Evolutionary conservation across 2,113 vertebrate genomes (phyloP).

Genomic region (Hystrix cristata): DNA sequence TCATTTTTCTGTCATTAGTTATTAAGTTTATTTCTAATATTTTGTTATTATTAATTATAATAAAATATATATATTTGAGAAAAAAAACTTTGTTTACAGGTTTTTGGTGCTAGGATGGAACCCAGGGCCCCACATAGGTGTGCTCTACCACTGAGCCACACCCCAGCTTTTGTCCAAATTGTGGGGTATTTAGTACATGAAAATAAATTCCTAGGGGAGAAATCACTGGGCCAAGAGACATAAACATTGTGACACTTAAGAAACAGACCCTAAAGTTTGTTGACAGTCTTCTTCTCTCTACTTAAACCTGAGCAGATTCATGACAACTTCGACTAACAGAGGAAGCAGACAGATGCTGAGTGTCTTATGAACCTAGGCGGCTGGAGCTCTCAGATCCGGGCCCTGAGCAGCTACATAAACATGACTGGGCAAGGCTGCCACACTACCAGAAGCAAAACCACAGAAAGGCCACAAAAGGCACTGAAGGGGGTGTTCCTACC

Average conservation of each 20-base stretch:
- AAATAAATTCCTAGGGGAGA: not conserved
- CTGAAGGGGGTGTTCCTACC: not conserved
- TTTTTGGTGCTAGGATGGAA: not conserved
- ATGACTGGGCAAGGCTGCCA: not conserved
- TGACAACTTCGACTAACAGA: not conserved
- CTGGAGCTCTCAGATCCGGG: not conserved
- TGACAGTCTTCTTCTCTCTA: not conserved
- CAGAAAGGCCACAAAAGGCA: accelerated
- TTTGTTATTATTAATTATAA: conserved; percentile 1
- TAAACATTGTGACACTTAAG: not conserved
- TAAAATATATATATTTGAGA: not conserved
- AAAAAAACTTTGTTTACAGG: not conserved
- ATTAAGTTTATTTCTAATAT: not conserved
- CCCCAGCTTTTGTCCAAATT: not conserved
- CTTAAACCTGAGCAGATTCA: not conserved
- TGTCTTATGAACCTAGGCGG: not conserved
- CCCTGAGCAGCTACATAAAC: too few species aligned
- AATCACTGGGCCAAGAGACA: not conserved
- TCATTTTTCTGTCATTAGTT: conserved; percentile 20
- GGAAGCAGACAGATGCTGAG: not conserved
- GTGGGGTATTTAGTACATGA: conserved; percentile 2
- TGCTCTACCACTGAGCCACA: not conserved
- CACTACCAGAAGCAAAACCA: not conserved
- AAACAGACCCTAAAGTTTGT: not conserved
- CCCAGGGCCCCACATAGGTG: too few species aligned